Percentiles rank a stretch among this genome's conserved stretches.
Conservation (phyloP, 2,113 vertebrate genomes). For the Plecturocebus donacophilus region DNA sequence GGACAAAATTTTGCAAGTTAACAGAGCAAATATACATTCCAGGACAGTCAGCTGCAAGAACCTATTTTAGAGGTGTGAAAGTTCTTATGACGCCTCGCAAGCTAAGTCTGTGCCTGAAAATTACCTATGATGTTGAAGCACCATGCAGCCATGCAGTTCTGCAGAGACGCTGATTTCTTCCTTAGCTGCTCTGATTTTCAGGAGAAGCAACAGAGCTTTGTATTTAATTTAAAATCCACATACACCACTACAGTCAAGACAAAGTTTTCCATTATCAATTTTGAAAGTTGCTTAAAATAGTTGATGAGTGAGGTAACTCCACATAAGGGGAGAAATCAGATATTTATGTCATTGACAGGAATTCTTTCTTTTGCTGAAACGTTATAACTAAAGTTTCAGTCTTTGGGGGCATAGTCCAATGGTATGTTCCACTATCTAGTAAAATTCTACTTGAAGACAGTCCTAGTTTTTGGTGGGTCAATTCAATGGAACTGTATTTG, state of each 20-base stretch:
- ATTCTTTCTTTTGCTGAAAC: conserved; percentile 49
- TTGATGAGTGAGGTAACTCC: conserved; percentile 46
- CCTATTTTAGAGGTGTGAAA: conserved; percentile 43
- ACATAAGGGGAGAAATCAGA: background rate
- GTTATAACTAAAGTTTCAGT: conserved; percentile 20
- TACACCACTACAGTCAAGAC: background rate
- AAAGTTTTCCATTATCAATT: conserved; percentile 55
- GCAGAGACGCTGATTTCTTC: background rate
- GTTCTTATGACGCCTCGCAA: background rate
- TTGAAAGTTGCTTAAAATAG: conserved; percentile 69
- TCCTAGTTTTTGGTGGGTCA: background rate
- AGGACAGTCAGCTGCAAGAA: conserved; percentile 35
- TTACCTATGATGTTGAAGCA: background rate
- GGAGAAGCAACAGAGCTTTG: background rate
- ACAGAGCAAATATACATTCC: conserved; percentile 44
- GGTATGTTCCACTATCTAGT: background rate
- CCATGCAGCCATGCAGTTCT: background rate
- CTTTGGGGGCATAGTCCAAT: background rate
- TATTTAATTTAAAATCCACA: conserved; percentile 22
- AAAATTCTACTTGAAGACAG: background rate
- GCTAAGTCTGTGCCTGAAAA: background rate
- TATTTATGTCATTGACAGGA: conserved; percentile 47
- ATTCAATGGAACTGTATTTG: background rate
- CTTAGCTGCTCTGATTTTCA: background rate
- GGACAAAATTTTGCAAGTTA: background rate